Evolutionary conservation across 2,888 invertebrate species (phyloP), one percentile per base, ranked within the genome.

Genomic region (Acanthosepion esculentum): DNA sequence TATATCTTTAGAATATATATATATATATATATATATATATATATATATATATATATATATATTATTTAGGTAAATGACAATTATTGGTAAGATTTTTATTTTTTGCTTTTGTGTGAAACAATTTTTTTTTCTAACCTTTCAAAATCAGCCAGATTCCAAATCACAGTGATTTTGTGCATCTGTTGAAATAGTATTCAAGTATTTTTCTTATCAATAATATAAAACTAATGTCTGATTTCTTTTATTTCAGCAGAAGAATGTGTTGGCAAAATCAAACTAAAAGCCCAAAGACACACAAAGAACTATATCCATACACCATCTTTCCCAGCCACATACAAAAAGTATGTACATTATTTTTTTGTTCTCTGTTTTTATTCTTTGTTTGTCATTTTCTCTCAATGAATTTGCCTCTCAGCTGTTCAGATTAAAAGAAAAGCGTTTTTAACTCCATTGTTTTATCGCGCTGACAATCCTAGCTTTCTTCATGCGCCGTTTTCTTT

Each of bases 161-260:
- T 64, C 23, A 26, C 64, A 64, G 8, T 64, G 3, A 0, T 26
- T 26, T 50, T 41, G 41, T 41, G 41, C 41, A 41, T 41, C 2
- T 41, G 41, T 41, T 3, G 64, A 23, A 50, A 78, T 78, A 2
- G 23, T n/a, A 10, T 78, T 29, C 1, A 4, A 10, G n/a, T 2
- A 12, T 29, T n/a, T 78, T 78, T 33, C n/a, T 78, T 15, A n/a
- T 78, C n/a, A 15, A n/a, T n/a, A n/a, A 15, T 23, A 78, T 10
- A 5, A 78, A 78, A 12, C n/a, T n/a, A 0, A n/a, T 29, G 20
- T 41, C 15, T 48, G 18, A 48, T 92, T 41, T 23, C 23, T 92
- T n/a, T 48, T 12, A 48, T 92, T 92, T 92, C 92, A 92, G 92
- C 48, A 29, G 92, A 92, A 10, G 92, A 92, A 92, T 92, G 92